phyloP scores from a whole-genome alignment of 2,797 vertebrate genomes.

The Taenioides sp. region DNA sequence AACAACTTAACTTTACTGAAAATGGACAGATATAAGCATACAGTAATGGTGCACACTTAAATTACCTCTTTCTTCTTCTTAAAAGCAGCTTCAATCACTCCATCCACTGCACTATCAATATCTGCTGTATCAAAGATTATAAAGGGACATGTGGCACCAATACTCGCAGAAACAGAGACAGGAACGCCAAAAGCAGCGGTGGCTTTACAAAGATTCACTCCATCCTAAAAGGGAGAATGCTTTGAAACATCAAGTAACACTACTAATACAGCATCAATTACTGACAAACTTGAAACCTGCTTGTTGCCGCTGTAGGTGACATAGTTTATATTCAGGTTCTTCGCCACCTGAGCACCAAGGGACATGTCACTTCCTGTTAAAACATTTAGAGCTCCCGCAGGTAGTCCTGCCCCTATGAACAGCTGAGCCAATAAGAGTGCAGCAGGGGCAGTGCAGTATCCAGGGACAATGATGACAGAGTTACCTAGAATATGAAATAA shows the following conservation, averaged over 20 bases:
- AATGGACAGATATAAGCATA: background rate
- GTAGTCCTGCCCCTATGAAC: slow-evolving; percentile 75
- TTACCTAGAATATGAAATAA: slow-evolving; percentile 75
- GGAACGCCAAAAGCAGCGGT: slow-evolving; percentile 75
- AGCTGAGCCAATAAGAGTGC: slow-evolving; percentile 85
- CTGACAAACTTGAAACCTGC: slow-evolving; percentile 63
- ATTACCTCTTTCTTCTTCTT: slow-evolving; percentile 70
- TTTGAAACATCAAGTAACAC: rapidly evolving
- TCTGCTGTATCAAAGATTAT: slow-evolving; percentile 86
- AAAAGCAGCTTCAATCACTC: slow-evolving; percentile 73
- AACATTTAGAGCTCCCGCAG: slow-evolving; percentile 82
- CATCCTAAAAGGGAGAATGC: slow-evolving; percentile 69
- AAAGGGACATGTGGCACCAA: slow-evolving; percentile 73
- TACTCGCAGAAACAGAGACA: slow-evolving; percentile 71
- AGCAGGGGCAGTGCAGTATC: slow-evolving; percentile 62
- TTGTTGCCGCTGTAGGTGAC: slow-evolving; percentile 81
- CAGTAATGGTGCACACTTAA: background rate
- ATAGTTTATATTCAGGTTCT: slow-evolving; percentile 69
- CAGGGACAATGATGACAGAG: slow-evolving; percentile 80
- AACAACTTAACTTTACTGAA: background rate
- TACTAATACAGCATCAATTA: background rate
- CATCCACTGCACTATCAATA: slow-evolving; percentile 85
- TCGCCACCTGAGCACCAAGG: slow-evolving; percentile 68
- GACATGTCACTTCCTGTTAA: slow-evolving; percentile 74
- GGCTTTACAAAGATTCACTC: slow-evolving; percentile 66